Evolutionary conservation across 2,113 vertebrate genomes (phyloP), one percentile per base, ranked within the genome.

Genomic region (Nymphicus hollandicus): DNA sequence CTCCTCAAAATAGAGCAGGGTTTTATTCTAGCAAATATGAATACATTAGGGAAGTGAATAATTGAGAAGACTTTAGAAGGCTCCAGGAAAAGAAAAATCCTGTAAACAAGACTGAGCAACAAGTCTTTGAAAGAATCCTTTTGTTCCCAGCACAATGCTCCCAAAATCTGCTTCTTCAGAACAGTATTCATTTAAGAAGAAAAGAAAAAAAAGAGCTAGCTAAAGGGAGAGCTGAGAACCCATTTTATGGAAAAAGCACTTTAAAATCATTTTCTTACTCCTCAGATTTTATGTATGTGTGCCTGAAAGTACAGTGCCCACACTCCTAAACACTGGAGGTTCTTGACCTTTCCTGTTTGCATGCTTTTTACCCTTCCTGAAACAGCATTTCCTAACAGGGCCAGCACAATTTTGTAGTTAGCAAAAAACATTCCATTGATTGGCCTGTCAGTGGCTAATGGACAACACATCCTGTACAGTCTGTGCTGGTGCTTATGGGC

Each of bases 111-210:
- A 74, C 1, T 78, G 64, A 91, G 73, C 88, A 95, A 97, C 82
- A 95, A 91, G 92, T 84, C 91, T 95, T 94, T 97, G 74, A 96
- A 92, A 96, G 88, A 93, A 96, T 96, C 82, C 94, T 89, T 96
- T 97, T 94, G 94, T 94, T 96, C 95, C 93, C 39, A 5, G 86
- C 73, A 96, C 81, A 91, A 91, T 93, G 58, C 87, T 78, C 69
- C 77, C 65, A 70, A 93, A 96, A 97, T 96, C 97, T 97, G 93
- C 93, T 91, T 84, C 89, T 91, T 94, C 72, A 93, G 96, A 97
- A 73, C 64, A 92, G 86, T 87, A 81, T 86, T 86, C 79, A 85
- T 52, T 91, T 89, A 90, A 86, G 44, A 2, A 33, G 14, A 8
- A 9, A 88, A 84, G 56, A 79, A 18, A 27, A 14, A 37, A 10